Conservation (phyloP, 2,113 vertebrate species). For the Istiophorus platypterus region DNA sequence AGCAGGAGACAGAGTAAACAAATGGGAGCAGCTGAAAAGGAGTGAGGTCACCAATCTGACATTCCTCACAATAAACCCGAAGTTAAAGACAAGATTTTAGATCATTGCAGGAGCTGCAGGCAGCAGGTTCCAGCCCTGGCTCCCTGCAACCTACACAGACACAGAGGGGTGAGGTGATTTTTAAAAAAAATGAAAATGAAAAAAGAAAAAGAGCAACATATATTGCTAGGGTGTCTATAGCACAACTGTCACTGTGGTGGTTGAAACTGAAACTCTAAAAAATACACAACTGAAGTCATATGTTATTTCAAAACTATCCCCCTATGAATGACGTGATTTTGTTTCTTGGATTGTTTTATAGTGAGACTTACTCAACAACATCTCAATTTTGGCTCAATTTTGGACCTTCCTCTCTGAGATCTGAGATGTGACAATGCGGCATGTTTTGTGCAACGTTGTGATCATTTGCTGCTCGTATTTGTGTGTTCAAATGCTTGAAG, state of each 20-base stretch:
- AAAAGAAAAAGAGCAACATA: neutral
- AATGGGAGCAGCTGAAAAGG: neutral
- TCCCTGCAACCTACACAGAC: too few relatives aligned
- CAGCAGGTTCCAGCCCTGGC: too few relatives aligned
- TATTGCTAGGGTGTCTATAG: neutral
- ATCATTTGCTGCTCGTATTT: neutral
- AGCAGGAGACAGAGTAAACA: neutral
- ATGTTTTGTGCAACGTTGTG: neutral
- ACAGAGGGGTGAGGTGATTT: conserved; percentile 16
- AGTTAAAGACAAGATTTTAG: conserved; percentile 22
- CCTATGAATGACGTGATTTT: neutral
- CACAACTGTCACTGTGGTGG: neutral
- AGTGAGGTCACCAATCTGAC: neutral
- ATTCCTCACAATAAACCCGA: neutral
- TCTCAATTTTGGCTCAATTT: neutral
- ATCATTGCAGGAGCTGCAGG: neutral
- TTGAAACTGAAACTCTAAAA: neutral
- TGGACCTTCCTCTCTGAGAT: neutral
- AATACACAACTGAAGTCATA: neutral
- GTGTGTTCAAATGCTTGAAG: neutral
- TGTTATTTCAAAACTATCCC: neutral
- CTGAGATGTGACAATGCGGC: neutral
- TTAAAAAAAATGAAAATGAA: neutral
- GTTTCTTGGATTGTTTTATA: neutral
- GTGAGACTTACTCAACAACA: neutral